phyloP scores from a whole-genome alignment of 1,140 invertebrate genomes.

The Pseudomyrmex cubaensis region DNA sequence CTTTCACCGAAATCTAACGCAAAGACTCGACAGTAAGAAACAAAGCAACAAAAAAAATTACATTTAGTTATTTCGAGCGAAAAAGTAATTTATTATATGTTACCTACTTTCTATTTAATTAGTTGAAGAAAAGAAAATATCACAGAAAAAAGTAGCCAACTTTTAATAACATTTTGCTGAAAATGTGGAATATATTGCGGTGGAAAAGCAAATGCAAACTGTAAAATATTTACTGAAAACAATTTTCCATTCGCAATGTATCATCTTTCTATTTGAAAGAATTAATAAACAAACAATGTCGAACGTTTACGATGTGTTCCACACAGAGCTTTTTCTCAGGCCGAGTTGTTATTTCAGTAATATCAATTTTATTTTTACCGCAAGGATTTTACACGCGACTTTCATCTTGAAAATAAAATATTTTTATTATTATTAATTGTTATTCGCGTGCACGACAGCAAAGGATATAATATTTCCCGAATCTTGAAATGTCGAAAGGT shows the following conservation, averaged over 20 bases:
- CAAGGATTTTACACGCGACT: too few species aligned
- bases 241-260: not conserved
- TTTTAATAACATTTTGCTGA: not conserved
- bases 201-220: not conserved
- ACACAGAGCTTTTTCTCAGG: not conserved
- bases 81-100: too few species aligned
- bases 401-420: too few species aligned
- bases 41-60: too few species aligned
- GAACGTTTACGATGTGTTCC: constrained; percentile 9
- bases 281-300: constrained; percentile 27
- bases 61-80: not conserved
- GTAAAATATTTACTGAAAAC: constrained; percentile 10
- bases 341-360: constrained; percentile 16
- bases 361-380: not conserved
- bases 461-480: not conserved
- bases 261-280: not conserved
- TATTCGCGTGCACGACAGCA: not conserved
- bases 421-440: not conserved
- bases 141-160: too few species aligned
- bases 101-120: too few species aligned
- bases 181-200: not conserved
- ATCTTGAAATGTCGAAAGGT: too few species aligned
- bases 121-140: too few species aligned
- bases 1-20: not conserved
- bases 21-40: not conserved